Evolutionary conservation across 2,888 invertebrate genomes (phyloP).

Genomic region (Helleia helle): DNA sequence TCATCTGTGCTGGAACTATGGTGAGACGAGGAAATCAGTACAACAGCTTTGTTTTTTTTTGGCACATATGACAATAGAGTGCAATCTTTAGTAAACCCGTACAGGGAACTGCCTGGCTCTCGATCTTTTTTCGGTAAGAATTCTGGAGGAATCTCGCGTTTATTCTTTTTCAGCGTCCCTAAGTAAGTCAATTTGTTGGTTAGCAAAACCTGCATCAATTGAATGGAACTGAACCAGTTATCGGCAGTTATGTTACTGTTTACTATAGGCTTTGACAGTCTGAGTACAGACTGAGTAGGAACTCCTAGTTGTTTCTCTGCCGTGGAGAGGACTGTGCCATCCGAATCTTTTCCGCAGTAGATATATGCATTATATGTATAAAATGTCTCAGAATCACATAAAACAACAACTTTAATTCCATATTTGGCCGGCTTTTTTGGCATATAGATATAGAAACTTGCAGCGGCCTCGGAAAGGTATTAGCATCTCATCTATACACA

Average conservation of each 20-base stretch:
- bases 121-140: constrained; percentile 11
- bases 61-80: not conserved
- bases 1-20: constrained; percentile 14
- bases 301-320: not conserved
- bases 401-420: not conserved
- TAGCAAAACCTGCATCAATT: not conserved
- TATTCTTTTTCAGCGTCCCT: constrained; percentile 4
- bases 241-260: not conserved
- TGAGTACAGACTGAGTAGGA: not conserved
- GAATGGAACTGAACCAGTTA: constrained; percentile 3
- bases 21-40: not conserved
- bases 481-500: not conserved
- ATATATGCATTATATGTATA: constrained; percentile 2
- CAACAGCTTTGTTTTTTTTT: not conserved
- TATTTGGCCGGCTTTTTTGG: constrained; percentile 2
- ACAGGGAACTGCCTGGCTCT: constrained; percentile 5
- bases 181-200: not conserved
- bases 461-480: not conserved
- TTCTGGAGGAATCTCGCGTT: constrained; percentile 5
- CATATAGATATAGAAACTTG: not conserved
- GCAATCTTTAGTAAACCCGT: constrained; percentile 4
- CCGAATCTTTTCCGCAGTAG: constrained; percentile 1
- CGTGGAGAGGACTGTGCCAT: no score
- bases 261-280: not conserved
- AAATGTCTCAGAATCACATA: not conserved